Evolutionary conservation across 2,797 vertebrate species (phyloP).

Genomic region (Carduelis carduelis): DNA sequence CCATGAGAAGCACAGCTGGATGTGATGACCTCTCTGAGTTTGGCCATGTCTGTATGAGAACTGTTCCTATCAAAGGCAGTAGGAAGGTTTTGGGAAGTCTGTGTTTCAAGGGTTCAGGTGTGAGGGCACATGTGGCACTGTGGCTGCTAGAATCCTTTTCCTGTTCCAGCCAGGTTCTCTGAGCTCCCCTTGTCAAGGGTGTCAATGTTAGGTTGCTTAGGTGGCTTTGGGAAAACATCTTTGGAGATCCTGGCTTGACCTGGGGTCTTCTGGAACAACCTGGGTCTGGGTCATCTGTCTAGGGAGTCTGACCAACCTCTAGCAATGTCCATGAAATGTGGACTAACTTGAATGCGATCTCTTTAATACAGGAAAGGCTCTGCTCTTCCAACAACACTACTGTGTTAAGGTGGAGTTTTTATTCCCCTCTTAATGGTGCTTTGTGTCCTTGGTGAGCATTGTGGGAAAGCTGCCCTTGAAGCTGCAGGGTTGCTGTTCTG

Average conservation of each 20-base stretch:
- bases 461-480: background rate
- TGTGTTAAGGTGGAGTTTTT: background rate
- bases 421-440: background rate
- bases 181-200: fast-evolving
- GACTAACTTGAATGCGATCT: background rate
- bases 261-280: background rate
- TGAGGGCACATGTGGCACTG: background rate
- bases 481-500: background rate
- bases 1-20: background rate
- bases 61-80: background rate
- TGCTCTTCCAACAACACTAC: background rate
- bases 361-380: background rate
- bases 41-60: background rate
- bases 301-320: background rate
- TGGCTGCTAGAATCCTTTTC: background rate
- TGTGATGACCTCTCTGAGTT: background rate
- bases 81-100: background rate
- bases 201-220: background rate
- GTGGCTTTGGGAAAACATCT: background rate
- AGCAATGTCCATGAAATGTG: background rate
- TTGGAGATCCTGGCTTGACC: background rate
- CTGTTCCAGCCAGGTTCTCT: background rate
- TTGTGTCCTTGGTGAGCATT: background rate
- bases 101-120: background rate
- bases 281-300: background rate